These are phyloP conservation scores for Triplophysa bombifrons DNA, from an alignment of 2,797 vertebrate species.

Conservation along the genomic window DNA sequence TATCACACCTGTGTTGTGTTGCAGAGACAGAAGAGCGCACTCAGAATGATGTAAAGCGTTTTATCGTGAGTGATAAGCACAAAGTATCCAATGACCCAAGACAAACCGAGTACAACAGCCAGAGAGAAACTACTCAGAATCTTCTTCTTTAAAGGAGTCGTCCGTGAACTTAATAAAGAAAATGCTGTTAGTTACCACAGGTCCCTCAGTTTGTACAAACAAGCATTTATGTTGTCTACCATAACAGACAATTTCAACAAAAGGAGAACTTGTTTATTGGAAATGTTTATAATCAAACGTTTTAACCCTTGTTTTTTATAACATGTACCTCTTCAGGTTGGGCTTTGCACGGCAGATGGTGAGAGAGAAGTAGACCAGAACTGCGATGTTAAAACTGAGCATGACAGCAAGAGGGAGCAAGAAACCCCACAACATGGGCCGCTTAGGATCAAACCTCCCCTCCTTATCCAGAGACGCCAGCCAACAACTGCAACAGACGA, in stretches of 20 bases:
- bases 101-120: constrained; percentile 69
- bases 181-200: not conserved
- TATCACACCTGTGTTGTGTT: constrained; percentile 75
- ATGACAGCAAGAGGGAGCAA: constrained; percentile 71
- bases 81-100: constrained; percentile 75
- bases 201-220: too few species aligned
- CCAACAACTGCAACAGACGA: constrained; percentile 73
- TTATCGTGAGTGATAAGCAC: constrained; percentile 61
- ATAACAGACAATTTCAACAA: too few species aligned
- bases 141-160: constrained; percentile 63
- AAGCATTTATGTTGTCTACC: too few species aligned
- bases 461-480: constrained; percentile 65
- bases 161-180: constrained; percentile 62
- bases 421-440: constrained; percentile 76
- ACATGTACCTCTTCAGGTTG: constrained; percentile 67
- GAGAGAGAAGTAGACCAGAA: constrained; percentile 64
- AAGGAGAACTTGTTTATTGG: too few species aligned
- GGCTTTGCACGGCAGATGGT: constrained; percentile 63
- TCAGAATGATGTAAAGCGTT: constrained; percentile 60
- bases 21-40: constrained; percentile 73
- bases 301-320: too few species aligned
- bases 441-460: constrained; percentile 55
- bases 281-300: too few species aligned
- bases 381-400: constrained; percentile 67
- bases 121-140: constrained; percentile 67